Base-by-base conservation (phyloP, 2,888 invertebrate genomes). In the Brachylomia viminalis region DNA sequence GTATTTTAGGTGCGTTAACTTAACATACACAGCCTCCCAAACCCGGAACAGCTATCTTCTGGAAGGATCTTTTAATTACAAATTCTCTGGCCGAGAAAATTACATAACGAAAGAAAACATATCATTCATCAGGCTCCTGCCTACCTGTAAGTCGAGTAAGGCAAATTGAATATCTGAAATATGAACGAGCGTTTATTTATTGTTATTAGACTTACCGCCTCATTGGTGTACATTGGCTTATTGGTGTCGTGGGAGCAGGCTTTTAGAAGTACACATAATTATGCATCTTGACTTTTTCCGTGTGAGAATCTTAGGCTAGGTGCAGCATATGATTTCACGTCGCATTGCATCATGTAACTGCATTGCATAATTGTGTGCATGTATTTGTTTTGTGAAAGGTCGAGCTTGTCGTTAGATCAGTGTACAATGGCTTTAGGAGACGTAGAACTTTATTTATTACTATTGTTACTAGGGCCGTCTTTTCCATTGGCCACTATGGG, bases 141-240 rank as follows among this genome's bases (percentile, higher is more conserved):
- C 64, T 52, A 59, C 68, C 42, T 65, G 68, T 65, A 68, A 49
- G 56, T 75, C n/a, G 47, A 49, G n/a, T 72, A 68, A 86, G 68
- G 72, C 71, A 86, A 83, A 83, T 83, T 78, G 86, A 78, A 73
- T 78, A 65, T 65, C 64, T 83, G 68, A 83, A 83, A 83, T 86
- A 86, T 74, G 83, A 56, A 83, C 67, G 47, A 65, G 56, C 15
- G 38, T 83, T 78, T 83, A 83, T 83, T 86, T 86, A 83, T 86
- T 78, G 71, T 83, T 83, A 86, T 86, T 61, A 72, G 42, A 10
- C 73, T 71, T 58, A 71, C 79, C 86, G 86, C 83, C 83, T 83
- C 86, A 86, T 83, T 86, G 83, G 49, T 83, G 83, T 83, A 70
- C 70, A 58, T 58, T 13, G 83, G 54, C 61, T 42, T 68, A 78